Percentiles rank a stretch among this genome's conserved stretches.
Conservation (phyloP, 2,113 vertebrate species). For the Collichthys lucidus region DNA sequence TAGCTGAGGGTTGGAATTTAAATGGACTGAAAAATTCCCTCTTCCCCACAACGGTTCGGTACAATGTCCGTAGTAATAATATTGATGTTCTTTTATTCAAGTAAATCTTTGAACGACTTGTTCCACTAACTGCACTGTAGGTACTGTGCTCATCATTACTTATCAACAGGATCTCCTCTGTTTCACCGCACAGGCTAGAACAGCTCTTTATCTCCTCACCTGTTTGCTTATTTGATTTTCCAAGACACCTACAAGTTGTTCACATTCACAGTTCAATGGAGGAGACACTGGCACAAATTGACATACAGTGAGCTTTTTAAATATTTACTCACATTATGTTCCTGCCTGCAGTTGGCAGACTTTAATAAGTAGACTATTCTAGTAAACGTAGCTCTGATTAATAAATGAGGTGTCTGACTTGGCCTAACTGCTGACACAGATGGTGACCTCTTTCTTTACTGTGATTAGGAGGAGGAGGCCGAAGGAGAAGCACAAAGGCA, state of each 20-base stretch:
- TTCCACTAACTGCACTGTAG: neutral
- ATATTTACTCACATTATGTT: constrained; percentile 70
- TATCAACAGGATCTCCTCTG: neutral
- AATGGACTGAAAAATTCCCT: too few relatives aligned
- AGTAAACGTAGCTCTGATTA: constrained; percentile 64
- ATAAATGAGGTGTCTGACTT: constrained; percentile 69
- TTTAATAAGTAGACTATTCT: constrained; percentile 25
- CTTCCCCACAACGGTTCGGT: too few relatives aligned
- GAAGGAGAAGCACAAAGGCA: neutral
- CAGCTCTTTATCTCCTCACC: constrained; percentile 5
- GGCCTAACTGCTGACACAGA: constrained; percentile 73
- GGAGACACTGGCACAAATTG: constrained; percentile 31
- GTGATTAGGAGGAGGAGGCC: constrained; percentile 9
- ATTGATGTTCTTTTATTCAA: neutral
- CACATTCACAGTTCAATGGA: constrained; percentile 39
- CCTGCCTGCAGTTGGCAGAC: constrained; percentile 36
- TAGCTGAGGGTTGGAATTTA: too few relatives aligned
- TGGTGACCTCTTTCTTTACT: constrained; percentile 76
- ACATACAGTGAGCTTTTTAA: constrained; percentile 56
- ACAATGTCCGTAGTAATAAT: too few relatives aligned
- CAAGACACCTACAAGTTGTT: constrained; percentile 61
- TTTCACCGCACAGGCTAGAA: neutral
- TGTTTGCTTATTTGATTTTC: constrained; percentile 51
- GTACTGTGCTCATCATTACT: neutral
- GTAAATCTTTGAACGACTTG: neutral